Evolutionary conservation across 1,140 invertebrate genomes (phyloP).

Genomic region (Drosophila fuyamai): DNA sequence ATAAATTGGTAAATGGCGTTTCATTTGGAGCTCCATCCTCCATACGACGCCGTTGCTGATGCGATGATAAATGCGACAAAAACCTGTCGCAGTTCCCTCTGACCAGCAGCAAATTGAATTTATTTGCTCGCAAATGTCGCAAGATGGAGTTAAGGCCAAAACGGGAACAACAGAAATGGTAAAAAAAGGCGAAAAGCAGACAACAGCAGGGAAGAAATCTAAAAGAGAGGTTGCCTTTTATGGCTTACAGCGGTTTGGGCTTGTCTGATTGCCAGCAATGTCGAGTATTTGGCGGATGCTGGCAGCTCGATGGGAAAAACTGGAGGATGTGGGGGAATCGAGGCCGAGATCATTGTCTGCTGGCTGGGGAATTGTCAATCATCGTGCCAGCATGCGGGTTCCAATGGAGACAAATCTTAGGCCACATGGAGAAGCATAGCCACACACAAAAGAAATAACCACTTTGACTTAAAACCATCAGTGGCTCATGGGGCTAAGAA

Average conservation of each 20-base stretch:
- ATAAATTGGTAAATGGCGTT: constrained; percentile 83
- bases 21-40: constrained; percentile 60
- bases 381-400: constrained; percentile 35
- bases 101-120: constrained; percentile 78
- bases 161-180: constrained; percentile 29
- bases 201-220: constrained; percentile 31
- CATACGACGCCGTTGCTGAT: constrained; percentile 48
- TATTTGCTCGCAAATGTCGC: constrained; percentile 73
- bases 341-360: constrained; percentile 39
- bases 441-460: background rate
- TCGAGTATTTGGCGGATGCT: constrained; percentile 38
- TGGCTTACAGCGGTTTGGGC: constrained; percentile 51
- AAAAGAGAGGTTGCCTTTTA: constrained; percentile 58
- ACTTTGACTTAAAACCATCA: background rate
- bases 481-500: too few relatives aligned
- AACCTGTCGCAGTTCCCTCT: constrained; percentile 73
- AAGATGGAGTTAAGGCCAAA: constrained; percentile 45
- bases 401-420: constrained; percentile 30
- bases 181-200: constrained; percentile 16
- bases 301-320: constrained; percentile 28
- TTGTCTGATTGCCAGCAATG: constrained; percentile 64
- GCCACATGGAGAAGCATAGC: background rate
- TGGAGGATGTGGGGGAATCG: constrained; percentile 11
- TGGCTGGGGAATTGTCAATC: constrained; percentile 47
- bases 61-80: constrained; percentile 82